These are phyloP conservation scores for Nothocercus nigrocapillus DNA, from an alignment of 2,113 vertebrate genomes.

Conservation along the genomic window DNA sequence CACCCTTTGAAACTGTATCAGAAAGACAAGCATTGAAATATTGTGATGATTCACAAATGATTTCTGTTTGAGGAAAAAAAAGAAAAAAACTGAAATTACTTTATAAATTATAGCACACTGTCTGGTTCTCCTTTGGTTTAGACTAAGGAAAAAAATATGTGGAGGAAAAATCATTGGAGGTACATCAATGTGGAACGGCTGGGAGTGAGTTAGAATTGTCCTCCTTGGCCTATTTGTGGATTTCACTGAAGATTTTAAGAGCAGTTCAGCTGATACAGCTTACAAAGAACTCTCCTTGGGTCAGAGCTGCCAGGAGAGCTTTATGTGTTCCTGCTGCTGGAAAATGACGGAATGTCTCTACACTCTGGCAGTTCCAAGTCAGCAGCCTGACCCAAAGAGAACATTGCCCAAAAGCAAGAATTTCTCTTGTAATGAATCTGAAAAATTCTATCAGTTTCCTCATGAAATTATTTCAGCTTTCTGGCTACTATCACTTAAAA, in stretches of 20 bases:
- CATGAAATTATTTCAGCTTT: neutral
- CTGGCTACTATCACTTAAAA: neutral
- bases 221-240: neutral
- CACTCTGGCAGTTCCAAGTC: neutral
- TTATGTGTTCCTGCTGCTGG: neutral
- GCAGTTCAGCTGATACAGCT: neutral
- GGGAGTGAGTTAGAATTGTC: neutral
- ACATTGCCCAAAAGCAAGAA: neutral
- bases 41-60: rapidly evolving
- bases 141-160: neutral
- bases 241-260: neutral
- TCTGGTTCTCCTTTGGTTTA: neutral
- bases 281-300: neutral
- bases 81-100: neutral
- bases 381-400: neutral
- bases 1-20: neutral
- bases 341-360: neutral
- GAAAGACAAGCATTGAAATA: neutral
- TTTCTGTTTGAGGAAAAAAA: neutral
- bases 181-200: neutral
- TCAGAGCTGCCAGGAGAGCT: neutral
- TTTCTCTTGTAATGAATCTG: neutral
- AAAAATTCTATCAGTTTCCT: neutral
- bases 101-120: neutral
- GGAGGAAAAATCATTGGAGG: neutral